Base-by-base conservation (phyloP, 2,113 vertebrate species). In the Eolophus roseicapilla region DNA sequence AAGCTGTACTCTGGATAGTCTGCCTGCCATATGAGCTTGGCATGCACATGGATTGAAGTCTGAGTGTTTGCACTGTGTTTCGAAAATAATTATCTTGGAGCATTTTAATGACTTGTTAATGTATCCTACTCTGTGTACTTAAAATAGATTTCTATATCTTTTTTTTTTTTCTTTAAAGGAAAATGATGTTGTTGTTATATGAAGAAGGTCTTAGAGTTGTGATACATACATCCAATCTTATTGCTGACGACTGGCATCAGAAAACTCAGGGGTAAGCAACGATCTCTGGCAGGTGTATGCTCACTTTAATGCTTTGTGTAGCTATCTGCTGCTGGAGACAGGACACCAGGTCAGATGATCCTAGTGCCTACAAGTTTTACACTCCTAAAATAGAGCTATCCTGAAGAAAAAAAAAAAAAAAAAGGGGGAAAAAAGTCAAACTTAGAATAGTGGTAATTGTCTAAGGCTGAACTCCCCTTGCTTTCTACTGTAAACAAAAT, bases 131-230 rank as follows among this genome's bases (percentile, higher is more conserved):
- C 20, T 55, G 14, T 37, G 18, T 74, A 39, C 29, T 77, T 84
- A 17, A 71, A 86, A 35, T 53, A 74, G 17, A n/a, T 5, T 41
- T 83, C 18, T 59, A 1, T 88, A 11, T 63, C 0, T 43, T 28
- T 35, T 8, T 84, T 89, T 39, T 39, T 87, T 85, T 33, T 55
- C 50, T n/a, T 59, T 20, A 12, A 94, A 99, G 99, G 97, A 99
- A 99, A 97, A 99, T 99, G 99, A 99, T 99, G 99, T 85, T 99
- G 39, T 94, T 99, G 80, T 98, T 98, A 46, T 99, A 99, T 4
- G 98, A 99, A 88, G 99, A 99, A 98, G 99, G 99, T 65, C 98
- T 99, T 94, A 98, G 99, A 76, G 98, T 99, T 27, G 97, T 99
- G 88, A 99, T 99, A 80, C 98, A 99, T 91, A 99, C 99, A 14